A percentile compares a stretch with the other conserved stretches of the same genome.
Evolutionary conservation across 2,113 vertebrate species (phyloP).

Genomic region (Ceyx cyanopectus): DNA sequence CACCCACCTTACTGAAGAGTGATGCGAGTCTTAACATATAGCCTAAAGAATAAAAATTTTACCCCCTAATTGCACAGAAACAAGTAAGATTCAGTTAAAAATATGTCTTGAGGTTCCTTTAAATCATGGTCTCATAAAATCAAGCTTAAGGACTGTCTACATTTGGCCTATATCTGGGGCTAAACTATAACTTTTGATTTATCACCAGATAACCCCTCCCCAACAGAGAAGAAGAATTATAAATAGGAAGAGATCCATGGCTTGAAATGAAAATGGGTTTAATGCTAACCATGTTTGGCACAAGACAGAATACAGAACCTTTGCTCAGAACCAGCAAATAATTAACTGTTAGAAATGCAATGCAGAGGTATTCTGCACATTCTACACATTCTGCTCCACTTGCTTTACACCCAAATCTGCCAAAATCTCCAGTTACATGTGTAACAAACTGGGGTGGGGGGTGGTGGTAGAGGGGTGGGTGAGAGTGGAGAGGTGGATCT

Average conservation of each 20-base stretch:
- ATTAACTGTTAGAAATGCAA: not conserved
- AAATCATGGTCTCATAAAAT: not conserved
- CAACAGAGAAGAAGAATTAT: not conserved
- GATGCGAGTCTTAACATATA: not conserved
- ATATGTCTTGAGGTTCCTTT: not conserved
- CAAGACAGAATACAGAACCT: not conserved
- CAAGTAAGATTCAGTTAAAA: not conserved
- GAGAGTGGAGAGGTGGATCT: not conserved
- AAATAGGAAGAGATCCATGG: not conserved
- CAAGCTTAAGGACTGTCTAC: not conserved
- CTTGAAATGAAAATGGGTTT: not conserved
- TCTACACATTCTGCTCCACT: not conserved
- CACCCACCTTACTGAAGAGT: too few relatives aligned
- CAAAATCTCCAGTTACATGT: not conserved
- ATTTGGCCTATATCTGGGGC: not conserved
- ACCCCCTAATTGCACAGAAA: not conserved
- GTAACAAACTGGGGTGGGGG: not conserved
- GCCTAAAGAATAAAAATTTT: not conserved
- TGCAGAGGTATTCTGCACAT: not conserved
- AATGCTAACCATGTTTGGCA: not conserved
- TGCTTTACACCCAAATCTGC: not conserved
- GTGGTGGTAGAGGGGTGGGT: not conserved
- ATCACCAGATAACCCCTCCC: not conserved
- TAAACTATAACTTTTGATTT: not conserved
- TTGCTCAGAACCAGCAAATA: not conserved